Conservation (phyloP, 2,888 invertebrate genomes). For the Rhodophaea formosa region DNA sequence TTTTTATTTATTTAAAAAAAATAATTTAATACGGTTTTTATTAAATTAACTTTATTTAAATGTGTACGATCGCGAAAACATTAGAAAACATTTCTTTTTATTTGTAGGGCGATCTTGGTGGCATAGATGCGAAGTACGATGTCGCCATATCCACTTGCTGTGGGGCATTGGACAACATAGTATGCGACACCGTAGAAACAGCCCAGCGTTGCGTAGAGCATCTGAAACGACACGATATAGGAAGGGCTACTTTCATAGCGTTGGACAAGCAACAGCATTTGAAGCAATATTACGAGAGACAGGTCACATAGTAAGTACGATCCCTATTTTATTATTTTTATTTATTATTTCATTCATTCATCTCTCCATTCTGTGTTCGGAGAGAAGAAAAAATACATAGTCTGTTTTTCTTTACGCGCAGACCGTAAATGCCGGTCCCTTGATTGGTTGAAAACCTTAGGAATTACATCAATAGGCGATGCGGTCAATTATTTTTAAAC, state of each 20-base stretch:
- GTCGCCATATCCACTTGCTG: conserved; percentile 97
- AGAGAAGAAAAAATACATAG: no score
- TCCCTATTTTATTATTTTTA: neutral
- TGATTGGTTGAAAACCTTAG: no score
- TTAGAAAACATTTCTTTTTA: conserved; percentile 17
- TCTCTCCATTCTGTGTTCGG: no score
- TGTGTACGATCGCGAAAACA: no score
- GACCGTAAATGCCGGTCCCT: no score
- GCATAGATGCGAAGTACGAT: conserved; percentile 95
- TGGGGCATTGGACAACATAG: conserved; percentile 92
- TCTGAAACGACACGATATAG: conserved; percentile 88
- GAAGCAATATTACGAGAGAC: conserved; percentile 38
- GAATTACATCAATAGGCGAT: no score
- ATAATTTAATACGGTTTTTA: no score
- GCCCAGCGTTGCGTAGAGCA: conserved; percentile 92
- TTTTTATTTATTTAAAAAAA: no score
- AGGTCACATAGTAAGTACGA: conserved; percentile 48
- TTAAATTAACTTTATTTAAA: no score
- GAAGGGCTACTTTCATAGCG: conserved; percentile 93
- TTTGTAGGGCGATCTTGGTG: conserved; percentile 94
- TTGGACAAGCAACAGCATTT: conserved; percentile 90
- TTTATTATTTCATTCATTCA: no score
- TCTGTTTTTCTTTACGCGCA: no score
- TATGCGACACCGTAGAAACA: conserved; percentile 93
- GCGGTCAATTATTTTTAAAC: no score